These are phyloP conservation scores for Lottia gigantea DNA, from an alignment of 2,888 invertebrate genomes.

Conservation along the genomic window DNA sequence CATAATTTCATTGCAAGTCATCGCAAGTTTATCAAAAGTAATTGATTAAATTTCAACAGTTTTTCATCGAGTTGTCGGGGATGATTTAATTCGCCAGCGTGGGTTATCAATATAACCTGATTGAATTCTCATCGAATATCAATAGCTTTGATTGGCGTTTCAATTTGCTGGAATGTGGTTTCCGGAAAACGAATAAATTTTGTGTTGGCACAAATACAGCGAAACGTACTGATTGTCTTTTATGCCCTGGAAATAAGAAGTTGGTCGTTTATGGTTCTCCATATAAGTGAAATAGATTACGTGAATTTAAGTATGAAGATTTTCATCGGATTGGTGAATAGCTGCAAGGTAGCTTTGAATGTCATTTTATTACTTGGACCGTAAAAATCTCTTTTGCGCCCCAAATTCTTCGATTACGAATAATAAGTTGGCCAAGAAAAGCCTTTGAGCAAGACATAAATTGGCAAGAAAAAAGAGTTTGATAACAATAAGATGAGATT, in stretches of 20 bases:
- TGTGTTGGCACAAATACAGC: neutral
- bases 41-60: constrained; percentile 10
- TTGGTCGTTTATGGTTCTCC: neutral
- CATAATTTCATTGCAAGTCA: constrained; percentile 10
- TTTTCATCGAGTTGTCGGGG: constrained; percentile 5
- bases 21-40: constrained; percentile 10
- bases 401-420: constrained; percentile 7
- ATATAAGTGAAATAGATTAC: constrained; percentile 6
- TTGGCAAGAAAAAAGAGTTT: constrained; percentile 6
- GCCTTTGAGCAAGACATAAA: constrained; percentile 11
- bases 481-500: neutral
- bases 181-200: constrained; percentile 11
- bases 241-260: neutral
- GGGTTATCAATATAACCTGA: constrained; percentile 9
- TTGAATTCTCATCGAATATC: constrained; percentile 9
- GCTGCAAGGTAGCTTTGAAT: neutral
- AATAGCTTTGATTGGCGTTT: constrained; percentile 9
- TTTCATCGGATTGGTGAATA: constrained; percentile 5
- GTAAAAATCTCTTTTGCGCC: constrained; percentile 8
- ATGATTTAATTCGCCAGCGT: constrained; percentile 10
- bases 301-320: neutral
- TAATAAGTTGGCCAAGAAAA: constrained; percentile 6
- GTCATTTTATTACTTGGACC: constrained; percentile 6
- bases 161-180: constrained; percentile 9
- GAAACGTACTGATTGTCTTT: neutral